Evolutionary conservation across 2,797 vertebrate species (phyloP), one percentile per base, ranked within the genome.

Genomic region (Syngnathus acus): DNA sequence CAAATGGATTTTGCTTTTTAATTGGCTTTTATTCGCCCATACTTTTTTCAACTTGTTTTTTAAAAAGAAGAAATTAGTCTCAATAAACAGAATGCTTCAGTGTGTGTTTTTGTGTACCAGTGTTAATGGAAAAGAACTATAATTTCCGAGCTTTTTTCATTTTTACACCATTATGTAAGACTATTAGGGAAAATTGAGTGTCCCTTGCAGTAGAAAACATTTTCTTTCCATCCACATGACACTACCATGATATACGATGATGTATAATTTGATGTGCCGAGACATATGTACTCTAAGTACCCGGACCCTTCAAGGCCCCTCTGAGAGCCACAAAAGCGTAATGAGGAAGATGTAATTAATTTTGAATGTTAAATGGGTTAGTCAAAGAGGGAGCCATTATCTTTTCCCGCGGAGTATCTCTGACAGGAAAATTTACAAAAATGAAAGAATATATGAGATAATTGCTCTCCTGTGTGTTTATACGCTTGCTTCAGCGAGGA

Each of bases 341-440:
- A 84, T 73, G 72, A 83, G 71, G 70, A 81, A 72, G 67, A 83
- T 78, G 80, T 84, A 85, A 89, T 89, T 85, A 81, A 80, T 83
- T 89, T 87, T 74, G 72, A 74, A 81, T 72, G 72, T n/a, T 84
- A 86, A 87, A 87, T 79, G 76, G 75, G 68, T 72, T 78, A 79
- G 77, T 72, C 68, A 69, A 70, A 64, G 75, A 68, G 53, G 70
- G 62, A 68, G 40, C 74, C 66, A 79, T 87, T 87, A 84, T 85
- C 78, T 81, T 17, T 37, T 19, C 63, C 63, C 10, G 32, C 26
- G 3, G 47, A 38, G 47, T 13, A n/a, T 64, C 47, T 64, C 32
- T 38, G 60, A 62, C 60, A 62, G 10, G 48, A 42, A 62, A 45
- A 62, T 11, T 10, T 80, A 75, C 68, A 78, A 76, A 84, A 64